Evolutionary conservation across 2,888 invertebrate species (phyloP).

Genomic region (Ryuthela nishihirai): DNA sequence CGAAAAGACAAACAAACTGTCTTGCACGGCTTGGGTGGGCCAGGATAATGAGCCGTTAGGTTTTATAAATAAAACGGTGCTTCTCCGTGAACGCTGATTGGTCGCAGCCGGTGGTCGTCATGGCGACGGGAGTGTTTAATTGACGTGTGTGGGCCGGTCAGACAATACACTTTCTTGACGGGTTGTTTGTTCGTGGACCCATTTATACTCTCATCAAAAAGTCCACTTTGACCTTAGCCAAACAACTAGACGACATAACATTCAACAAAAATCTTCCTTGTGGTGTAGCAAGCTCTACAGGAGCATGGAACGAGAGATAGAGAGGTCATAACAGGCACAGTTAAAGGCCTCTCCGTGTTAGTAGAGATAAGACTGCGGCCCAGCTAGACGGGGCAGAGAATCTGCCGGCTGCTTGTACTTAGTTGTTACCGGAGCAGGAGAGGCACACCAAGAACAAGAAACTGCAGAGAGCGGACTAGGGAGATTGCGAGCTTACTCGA

Average conservation of each 20-base stretch:
- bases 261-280: conserved; percentile 28
- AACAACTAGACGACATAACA: conserved; percentile 34
- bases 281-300: too few species aligned
- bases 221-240: conserved; percentile 26
- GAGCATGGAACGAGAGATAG: too few species aligned
- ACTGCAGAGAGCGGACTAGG: too few species aligned
- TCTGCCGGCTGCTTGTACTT: too few species aligned
- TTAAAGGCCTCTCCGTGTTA: too few species aligned
- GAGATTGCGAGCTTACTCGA: too few species aligned
- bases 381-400: too few species aligned
- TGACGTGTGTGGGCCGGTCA: conserved; percentile 38
- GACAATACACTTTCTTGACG: conserved; percentile 22
- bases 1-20: conserved; percentile 33
- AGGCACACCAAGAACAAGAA: too few species aligned
- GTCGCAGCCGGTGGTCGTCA: conserved; percentile 36
- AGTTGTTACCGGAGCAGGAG: too few species aligned
- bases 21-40: conserved; percentile 30
- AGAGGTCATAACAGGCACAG: too few species aligned
- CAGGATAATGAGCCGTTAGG: conserved; percentile 39
- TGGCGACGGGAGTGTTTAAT: conserved; percentile 34
- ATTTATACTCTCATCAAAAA: conserved; percentile 34
- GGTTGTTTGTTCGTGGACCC: conserved; percentile 31
- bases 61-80: conserved; percentile 37
- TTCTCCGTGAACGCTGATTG: conserved; percentile 36
- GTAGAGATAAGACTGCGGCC: too few species aligned